phyloP scores from a whole-genome alignment of 2,888 invertebrate genomes.

The Penaeus monodon region DNA sequence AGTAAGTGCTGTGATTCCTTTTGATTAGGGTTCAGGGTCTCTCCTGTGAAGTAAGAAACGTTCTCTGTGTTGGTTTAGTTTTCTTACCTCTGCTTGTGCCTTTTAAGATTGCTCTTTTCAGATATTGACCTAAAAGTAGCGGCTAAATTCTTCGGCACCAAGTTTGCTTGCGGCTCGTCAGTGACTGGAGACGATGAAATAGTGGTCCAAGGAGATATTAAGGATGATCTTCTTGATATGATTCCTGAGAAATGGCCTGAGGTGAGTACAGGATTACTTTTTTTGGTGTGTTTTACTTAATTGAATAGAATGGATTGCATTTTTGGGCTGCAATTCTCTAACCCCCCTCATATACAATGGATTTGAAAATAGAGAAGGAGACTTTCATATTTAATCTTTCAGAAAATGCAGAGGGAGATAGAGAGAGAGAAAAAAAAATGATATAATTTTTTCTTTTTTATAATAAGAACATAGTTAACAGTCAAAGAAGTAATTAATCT shows the following conservation, averaged over 20 bases:
- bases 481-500: too few relatives aligned
- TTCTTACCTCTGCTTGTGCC: neutral
- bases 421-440: too few relatives aligned
- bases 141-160: slow-evolving; percentile 96
- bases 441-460: too few relatives aligned
- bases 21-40: neutral
- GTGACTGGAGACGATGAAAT: slow-evolving; percentile 99
- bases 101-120: slow-evolving; percentile 70
- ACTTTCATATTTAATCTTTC: too few relatives aligned
- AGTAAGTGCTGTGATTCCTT: slow-evolving; percentile 74
- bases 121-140: slow-evolving; percentile 98
- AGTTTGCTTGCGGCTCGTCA: slow-evolving; percentile 99
- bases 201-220: slow-evolving; percentile 98
- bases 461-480: too few relatives aligned
- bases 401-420: too few relatives aligned
- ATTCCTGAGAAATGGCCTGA: slow-evolving; percentile 99
- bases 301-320: neutral
- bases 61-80: neutral
- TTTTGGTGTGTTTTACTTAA: neutral
- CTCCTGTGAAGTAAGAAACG: neutral
- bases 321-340: too few relatives aligned
- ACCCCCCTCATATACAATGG: too few relatives aligned
- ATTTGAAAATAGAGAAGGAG: too few relatives aligned
- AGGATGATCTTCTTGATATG: slow-evolving; percentile 97
- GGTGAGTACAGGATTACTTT: slow-evolving; percentile 72